Conservation (phyloP, 2,888 invertebrate species). For the Nezara viridula region DNA sequence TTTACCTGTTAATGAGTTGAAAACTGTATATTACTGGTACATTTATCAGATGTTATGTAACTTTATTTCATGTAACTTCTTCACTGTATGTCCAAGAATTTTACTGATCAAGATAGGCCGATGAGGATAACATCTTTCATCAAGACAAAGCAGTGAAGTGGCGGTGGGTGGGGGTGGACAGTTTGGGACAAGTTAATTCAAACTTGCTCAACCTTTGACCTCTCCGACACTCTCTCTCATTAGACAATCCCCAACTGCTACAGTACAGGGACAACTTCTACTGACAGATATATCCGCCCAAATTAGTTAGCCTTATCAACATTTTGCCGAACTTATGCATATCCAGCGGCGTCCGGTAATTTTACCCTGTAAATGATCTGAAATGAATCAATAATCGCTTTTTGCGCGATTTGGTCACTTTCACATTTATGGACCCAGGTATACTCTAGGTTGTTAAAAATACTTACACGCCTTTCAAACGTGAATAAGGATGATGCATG, state of each 20-base stretch:
- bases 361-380: neutral
- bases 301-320: conserved; percentile 2
- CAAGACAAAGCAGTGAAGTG: neutral
- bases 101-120: neutral
- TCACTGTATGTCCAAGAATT: neutral
- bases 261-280: neutral
- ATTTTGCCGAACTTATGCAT: neutral
- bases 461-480: too few relatives aligned
- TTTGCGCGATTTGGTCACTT: too few relatives aligned
- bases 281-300: neutral
- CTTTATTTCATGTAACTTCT: too few relatives aligned
- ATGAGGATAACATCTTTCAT: neutral
- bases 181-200: conserved; percentile 9
- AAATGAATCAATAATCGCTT: too few relatives aligned
- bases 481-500: too few relatives aligned
- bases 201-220: conserved; percentile 21
- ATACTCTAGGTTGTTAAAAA: too few relatives aligned
- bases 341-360: neutral
- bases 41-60: too few relatives aligned
- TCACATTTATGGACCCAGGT: too few relatives aligned
- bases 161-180: neutral
- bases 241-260: neutral
- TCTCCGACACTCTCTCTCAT: conserved; percentile 4
- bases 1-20: too few relatives aligned
- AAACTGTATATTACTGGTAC: too few relatives aligned